A percentile compares a stretch with the other conserved stretches of the same genome.
Conservation (phyloP, 2,888 invertebrate genomes). For the Corbicula japonica region DNA sequence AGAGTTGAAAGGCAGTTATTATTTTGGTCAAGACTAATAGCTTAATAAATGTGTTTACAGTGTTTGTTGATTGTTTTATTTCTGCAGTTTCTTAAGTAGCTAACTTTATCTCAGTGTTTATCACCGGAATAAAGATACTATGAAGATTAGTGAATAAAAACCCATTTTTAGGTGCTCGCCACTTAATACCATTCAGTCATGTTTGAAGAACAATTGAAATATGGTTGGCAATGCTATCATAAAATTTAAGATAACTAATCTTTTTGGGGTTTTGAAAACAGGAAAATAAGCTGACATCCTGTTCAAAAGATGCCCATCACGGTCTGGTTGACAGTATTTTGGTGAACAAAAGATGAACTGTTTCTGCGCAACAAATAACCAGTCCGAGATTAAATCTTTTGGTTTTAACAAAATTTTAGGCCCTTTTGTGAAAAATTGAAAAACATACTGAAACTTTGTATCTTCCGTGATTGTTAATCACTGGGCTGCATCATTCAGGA, state of each 20-base stretch:
- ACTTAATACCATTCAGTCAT: conserved; percentile 30
- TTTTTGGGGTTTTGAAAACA: conserved; percentile 29
- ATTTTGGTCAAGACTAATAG: too few relatives aligned
- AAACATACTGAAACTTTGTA: conserved; percentile 41
- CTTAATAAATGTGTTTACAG: too few relatives aligned
- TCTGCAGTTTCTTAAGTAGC: conserved; percentile 25
- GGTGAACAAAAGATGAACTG: conserved; percentile 49
- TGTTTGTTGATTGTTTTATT: too few relatives aligned
- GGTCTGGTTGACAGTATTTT: conserved; percentile 35
- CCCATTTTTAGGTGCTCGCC: conserved; percentile 35
- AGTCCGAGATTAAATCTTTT: conserved; percentile 29
- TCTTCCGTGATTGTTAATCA: conserved; percentile 44
- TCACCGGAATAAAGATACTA: conserved; percentile 28
- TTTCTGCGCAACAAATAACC: conserved; percentile 39
- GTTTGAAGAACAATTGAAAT: conserved; percentile 32
- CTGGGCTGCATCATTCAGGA: conserved; percentile 36
- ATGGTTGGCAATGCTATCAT: conserved; percentile 31
- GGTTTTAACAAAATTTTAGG: conserved; percentile 35
- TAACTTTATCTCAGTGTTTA: conserved; percentile 18
- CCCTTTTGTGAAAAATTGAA: conserved; percentile 54
- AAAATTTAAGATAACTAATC: conserved; percentile 38
- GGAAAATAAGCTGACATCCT: conserved; percentile 44
- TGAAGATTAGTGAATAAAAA: conserved; percentile 15
- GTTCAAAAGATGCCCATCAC: conserved; percentile 42
- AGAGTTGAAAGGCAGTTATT: too few relatives aligned